phyloP scores from a whole-genome alignment of 2,888 invertebrate species.

The Ectemnius cavifrons region DNA sequence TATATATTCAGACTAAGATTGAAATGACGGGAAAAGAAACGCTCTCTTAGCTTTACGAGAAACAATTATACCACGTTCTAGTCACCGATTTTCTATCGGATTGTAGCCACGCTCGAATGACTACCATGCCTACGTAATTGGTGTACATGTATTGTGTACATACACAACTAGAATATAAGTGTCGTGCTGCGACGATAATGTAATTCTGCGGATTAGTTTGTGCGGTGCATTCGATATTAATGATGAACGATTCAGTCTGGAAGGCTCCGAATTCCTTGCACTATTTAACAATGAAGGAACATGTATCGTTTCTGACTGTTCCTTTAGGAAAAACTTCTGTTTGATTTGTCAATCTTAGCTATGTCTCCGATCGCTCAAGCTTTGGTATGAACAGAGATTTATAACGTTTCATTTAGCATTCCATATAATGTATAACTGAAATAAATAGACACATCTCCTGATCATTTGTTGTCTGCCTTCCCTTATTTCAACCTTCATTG shows the following conservation, averaged over 20 bases:
- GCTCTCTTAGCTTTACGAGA: conserved; percentile 65
- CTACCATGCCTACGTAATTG: conserved; percentile 10
- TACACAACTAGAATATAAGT: conserved; percentile 20
- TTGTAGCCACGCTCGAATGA: conserved; percentile 28
- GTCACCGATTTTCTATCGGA: conserved; percentile 59
- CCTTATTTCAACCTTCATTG: too few species aligned
- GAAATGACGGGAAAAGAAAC: conserved; percentile 68
- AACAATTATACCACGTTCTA: conserved; percentile 60
- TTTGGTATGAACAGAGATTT: neutral
- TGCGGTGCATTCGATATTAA: too few species aligned
- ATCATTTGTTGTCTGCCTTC: too few species aligned
- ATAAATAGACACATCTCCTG: neutral
- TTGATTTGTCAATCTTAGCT: neutral
- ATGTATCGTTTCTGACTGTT: neutral
- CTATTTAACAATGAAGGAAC: too few species aligned
- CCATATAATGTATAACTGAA: conserved; percentile 2
- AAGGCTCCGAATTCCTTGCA: too few species aligned
- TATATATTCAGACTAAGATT: conserved; percentile 34
- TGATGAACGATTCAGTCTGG: too few species aligned
- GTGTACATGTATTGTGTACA: conserved; percentile 21
- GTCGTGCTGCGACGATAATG: conserved; percentile 17
- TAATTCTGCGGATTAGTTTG: conserved; percentile 28
- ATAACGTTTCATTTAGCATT: conserved; percentile 5
- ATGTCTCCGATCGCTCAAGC: conserved; percentile 7
- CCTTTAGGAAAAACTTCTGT: neutral